Percentiles rank a stretch among this genome's conserved stretches.
Conservation (phyloP, 2,113 vertebrate genomes). For the Engystomops pustulosus region DNA sequence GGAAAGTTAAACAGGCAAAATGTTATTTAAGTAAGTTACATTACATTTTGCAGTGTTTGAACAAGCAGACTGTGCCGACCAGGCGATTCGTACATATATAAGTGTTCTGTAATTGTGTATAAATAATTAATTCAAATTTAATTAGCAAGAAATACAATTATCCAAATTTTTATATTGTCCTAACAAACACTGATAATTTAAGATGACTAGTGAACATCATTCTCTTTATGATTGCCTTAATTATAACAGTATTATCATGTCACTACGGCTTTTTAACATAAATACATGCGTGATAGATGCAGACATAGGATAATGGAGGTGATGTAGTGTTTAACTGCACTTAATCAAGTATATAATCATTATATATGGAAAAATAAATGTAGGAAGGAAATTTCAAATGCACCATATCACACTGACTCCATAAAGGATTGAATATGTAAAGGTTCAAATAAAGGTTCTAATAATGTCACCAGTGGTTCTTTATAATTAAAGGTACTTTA, state of each 20-base stretch:
- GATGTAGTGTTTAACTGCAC: neutral
- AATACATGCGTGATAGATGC: neutral
- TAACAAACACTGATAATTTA: conserved; percentile 21
- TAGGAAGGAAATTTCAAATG: neutral
- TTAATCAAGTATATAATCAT: no score
- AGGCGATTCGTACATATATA: conserved; percentile 5
- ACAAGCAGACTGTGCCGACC: neutral
- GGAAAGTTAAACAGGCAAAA: neutral
- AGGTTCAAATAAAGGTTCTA: no score
- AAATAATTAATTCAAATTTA: conserved; percentile 32
- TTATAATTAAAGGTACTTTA: no score
- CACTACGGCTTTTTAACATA: neutral
- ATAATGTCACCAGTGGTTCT: no score
- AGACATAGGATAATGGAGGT: neutral
- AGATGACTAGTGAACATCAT: neutral
- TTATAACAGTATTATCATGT: conserved; percentile 8
- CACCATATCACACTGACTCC: no score
- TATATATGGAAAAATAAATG: neutral
- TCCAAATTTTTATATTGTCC: conserved; percentile 15
- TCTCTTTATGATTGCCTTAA: conserved; percentile 16
- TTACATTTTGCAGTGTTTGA: neutral
- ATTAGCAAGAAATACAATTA: conserved; percentile 24
- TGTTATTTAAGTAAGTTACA: neutral
- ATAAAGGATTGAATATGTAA: no score
- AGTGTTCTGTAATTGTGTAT: conserved; percentile 12